phyloP scores from a whole-genome alignment of 2,888 invertebrate genomes.

The Caenorhabditis macrosperma region DNA sequence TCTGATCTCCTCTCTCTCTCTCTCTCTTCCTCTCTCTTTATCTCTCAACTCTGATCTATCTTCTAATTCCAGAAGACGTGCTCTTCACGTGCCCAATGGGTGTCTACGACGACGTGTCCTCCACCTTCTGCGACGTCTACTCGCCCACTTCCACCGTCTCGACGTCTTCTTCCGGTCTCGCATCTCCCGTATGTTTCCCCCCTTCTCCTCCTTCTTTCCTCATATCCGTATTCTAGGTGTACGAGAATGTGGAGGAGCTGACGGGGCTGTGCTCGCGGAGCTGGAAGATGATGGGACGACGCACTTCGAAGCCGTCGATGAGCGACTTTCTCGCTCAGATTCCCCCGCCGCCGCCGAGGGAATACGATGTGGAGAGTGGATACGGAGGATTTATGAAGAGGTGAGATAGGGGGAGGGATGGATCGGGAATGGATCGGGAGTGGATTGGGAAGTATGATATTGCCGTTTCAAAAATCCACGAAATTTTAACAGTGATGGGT shows the following conservation, averaged over 20 bases:
- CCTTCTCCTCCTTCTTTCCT: background rate
- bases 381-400: constrained; percentile 37
- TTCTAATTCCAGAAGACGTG: background rate
- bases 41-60: background rate
- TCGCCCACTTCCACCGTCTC: constrained; percentile 52
- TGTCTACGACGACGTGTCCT: constrained; percentile 47
- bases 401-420: background rate
- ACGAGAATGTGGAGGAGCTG: constrained; percentile 56
- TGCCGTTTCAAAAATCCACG: too few relatives aligned
- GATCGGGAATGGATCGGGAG: too few relatives aligned
- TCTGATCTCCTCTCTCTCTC: too few relatives aligned
- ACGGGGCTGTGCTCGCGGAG: constrained; percentile 44
- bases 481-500: too few relatives aligned
- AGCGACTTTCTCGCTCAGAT: constrained; percentile 46
- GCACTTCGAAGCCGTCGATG: constrained; percentile 53
- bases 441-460: too few relatives aligned
- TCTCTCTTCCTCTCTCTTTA: too few relatives aligned
- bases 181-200: constrained; percentile 24
- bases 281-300: constrained; percentile 49
- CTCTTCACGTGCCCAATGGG: too few relatives aligned
- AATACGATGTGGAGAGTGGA: constrained; percentile 22
- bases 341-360: constrained; percentile 50
- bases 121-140: constrained; percentile 35
- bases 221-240: constrained; percentile 26
- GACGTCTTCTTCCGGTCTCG: constrained; percentile 41